These are phyloP conservation scores for Cyclophora albipunctata DNA, from an alignment of 2,888 invertebrate species.

Conservation along the genomic window DNA sequence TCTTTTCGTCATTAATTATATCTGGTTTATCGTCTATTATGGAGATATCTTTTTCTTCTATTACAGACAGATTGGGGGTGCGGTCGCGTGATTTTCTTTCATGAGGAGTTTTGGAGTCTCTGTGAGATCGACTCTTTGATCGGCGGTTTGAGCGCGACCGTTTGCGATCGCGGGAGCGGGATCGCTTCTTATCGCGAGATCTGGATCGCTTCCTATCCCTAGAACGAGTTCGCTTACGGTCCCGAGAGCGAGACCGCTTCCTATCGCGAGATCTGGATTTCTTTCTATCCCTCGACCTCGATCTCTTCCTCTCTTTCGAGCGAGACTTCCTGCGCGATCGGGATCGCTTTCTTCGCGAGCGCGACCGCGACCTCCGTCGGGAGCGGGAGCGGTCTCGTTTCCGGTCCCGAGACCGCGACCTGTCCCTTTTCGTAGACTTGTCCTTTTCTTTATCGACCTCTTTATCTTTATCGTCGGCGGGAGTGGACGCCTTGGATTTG, in stretches of 20 bases:
- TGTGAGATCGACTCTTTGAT: conserved; percentile 60
- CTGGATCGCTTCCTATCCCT: conserved; percentile 65
- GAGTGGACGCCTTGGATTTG: conserved; percentile 38
- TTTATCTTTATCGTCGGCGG: conserved; percentile 45
- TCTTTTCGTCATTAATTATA: conserved; percentile 70
- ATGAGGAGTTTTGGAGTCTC: conserved; percentile 60
- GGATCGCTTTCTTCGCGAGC: conserved; percentile 65
- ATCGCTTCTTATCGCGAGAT: conserved; percentile 61
- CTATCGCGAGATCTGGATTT: conserved; percentile 75
- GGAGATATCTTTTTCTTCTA: conserved; percentile 41
- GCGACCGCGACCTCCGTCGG: conserved; percentile 76
- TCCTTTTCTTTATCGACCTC: conserved; percentile 40
- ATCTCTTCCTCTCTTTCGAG: conserved; percentile 60
- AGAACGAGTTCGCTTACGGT: conserved; percentile 63
- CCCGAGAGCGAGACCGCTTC: conserved; percentile 73
- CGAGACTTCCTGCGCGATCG: conserved; percentile 58
- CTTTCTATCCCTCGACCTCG: conserved; percentile 72
- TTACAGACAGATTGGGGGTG: conserved; percentile 44
- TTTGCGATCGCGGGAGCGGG: conserved; percentile 62
- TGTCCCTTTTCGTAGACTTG: conserved; percentile 60
- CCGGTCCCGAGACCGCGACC: conserved; percentile 61
- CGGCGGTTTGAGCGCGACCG: conserved; percentile 57
- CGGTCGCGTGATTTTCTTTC: conserved; percentile 55
- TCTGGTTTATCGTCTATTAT: conserved; percentile 37
- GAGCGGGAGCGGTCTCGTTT: conserved; percentile 74